A percentile compares a stretch with the other conserved stretches of the same genome.
Conservation (phyloP, 2,888 invertebrate species). For the Latrodectus elegans region DNA sequence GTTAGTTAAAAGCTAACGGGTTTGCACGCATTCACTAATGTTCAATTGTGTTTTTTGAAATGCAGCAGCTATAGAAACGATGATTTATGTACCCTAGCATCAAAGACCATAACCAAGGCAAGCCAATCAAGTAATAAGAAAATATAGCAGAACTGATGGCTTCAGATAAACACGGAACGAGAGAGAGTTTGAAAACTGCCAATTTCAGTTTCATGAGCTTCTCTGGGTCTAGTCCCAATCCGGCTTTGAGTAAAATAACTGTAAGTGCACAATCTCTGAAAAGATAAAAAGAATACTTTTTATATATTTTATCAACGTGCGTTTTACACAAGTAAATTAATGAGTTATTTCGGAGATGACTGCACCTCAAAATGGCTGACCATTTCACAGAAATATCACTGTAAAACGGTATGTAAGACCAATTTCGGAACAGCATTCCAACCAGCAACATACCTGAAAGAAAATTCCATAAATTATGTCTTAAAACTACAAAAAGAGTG, state of each 20-base stretch:
- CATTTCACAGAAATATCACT: constrained; percentile 31
- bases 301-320: neutral
- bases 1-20: too few relatives aligned
- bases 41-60: too few relatives aligned
- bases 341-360: neutral
- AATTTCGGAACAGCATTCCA: constrained; percentile 64
- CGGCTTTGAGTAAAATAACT: constrained; percentile 70
- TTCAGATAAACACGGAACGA: constrained; percentile 70
- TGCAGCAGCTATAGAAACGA: too few relatives aligned
- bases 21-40: too few relatives aligned
- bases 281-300: neutral
- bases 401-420: constrained; percentile 16
- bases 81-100: constrained; percentile 71
- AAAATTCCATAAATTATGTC: too few relatives aligned
- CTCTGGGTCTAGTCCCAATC: constrained; percentile 69
- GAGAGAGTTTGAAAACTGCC: constrained; percentile 63
- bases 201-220: constrained; percentile 52
- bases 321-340: neutral
- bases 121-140: constrained; percentile 51
- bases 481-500: too few relatives aligned
- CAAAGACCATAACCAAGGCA: constrained; percentile 68
- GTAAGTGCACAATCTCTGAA: constrained; percentile 61
- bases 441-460: constrained; percentile 67
- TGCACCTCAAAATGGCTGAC: constrained; percentile 49
- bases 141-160: constrained; percentile 53